These are phyloP conservation scores for Gymnoscopelus braueri DNA, from an alignment of 2,797 vertebrate species.

Conservation along the genomic window DNA sequence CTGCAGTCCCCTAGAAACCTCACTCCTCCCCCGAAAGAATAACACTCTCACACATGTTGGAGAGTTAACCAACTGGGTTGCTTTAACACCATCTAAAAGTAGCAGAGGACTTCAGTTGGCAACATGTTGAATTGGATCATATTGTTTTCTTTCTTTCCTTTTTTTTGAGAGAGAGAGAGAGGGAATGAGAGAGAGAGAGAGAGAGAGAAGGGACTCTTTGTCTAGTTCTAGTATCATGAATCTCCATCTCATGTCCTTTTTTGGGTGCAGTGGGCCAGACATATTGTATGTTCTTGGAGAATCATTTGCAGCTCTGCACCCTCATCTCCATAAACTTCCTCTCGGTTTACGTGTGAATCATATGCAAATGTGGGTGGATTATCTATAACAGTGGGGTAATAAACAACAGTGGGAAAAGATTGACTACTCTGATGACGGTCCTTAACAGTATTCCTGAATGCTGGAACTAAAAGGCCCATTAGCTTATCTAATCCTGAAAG, in stretches of 20 bases:
- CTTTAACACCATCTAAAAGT: slow-evolving; percentile 71
- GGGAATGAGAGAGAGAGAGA: not conserved
- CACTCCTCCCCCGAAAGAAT: slow-evolving; percentile 72
- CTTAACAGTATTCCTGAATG: not conserved
- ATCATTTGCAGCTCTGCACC: slow-evolving; percentile 28
- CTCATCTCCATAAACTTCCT: slow-evolving; percentile 16
- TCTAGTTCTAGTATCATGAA: slow-evolving; percentile 24
- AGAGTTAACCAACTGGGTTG: slow-evolving; percentile 78
- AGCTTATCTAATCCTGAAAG: slow-evolving; percentile 14
- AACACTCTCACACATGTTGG: slow-evolving; percentile 84
- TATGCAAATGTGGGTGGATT: slow-evolving; percentile 27
- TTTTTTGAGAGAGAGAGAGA: slow-evolving; percentile 20
- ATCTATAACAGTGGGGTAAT: slow-evolving; percentile 14
- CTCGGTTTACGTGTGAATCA: slow-evolving; percentile 15
- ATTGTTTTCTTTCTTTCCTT: slow-evolving; percentile 20
- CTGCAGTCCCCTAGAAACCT: slow-evolving; percentile 72
- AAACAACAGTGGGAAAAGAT: slow-evolving; percentile 20
- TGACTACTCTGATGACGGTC: not conserved
- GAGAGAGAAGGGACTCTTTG: not conserved
- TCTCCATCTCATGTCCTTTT: slow-evolving; percentile 2
- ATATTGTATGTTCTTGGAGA: slow-evolving; percentile 21
- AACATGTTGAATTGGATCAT: slow-evolving; percentile 55
- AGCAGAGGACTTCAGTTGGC: slow-evolving; percentile 64
- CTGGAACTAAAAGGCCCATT: slow-evolving; percentile 5
- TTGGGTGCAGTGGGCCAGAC: slow-evolving; percentile 44